Base-by-base conservation (phyloP, 2,888 invertebrate genomes). In the Ormyrus pomaceus region DNA sequence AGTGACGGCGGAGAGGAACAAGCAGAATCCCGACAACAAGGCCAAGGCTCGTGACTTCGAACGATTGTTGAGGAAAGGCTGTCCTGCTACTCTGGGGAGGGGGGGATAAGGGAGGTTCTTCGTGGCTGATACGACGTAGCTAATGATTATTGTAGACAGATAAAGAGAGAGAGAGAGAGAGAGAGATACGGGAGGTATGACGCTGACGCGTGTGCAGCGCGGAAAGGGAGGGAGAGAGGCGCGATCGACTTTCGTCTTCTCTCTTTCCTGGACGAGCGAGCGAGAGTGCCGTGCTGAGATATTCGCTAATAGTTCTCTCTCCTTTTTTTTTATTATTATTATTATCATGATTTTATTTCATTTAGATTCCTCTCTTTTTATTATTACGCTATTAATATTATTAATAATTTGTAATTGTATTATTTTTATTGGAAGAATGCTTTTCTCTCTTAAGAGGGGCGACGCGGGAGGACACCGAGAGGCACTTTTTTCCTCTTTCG, bases 31-130 rank as follows among this genome's bases (percentile, higher is more conserved):
- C 61, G 61, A 72, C 72, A 34, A 34, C 34, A 79, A 75, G 79
- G 79, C 65, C 70, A 79, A 79, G 79, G 79, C 79, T 79, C 79
- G 79, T 79, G 79, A 79, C 64, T 79, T 64, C 70, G 75, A 68
- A 73, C 62, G 61, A 72, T 59, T 46, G n/a, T 13, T 48, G 10
- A 7, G 50, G 10, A 13, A n/a, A 10, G 13, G 45, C 10, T 7
- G 13, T 50, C 8, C 8, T 11, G 0, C n/a, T 8, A 8, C 34
- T 34, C 34, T 34, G 34, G 2, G 34, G 34, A n/a, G n/a, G n/a
- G 34, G 34, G 34, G 2, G 2, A 34, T 19, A 19, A 1, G 34
- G 34, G 34, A 34, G 34, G 34, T 34, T 34, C 34, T 34, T 34
- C 34, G 34, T 34, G 34, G 34, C 34, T 34, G 34, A 34, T 34